Evolutionary conservation across 2,888 invertebrate species (phyloP).

Genomic region (Azorinus chamasolen): DNA sequence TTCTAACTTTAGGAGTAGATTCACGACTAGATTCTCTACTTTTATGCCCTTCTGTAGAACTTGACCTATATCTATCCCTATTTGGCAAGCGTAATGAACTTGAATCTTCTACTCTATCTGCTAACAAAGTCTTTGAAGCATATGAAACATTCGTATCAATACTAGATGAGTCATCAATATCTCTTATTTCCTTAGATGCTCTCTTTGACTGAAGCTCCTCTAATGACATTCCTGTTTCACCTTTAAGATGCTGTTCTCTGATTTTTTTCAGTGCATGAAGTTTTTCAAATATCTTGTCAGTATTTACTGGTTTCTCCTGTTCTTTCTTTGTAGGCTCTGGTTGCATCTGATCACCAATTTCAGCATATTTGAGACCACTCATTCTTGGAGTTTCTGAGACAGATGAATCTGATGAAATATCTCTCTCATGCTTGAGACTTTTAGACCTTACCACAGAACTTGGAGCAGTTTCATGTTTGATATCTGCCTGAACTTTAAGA

Average conservation of each 20-base stretch:
- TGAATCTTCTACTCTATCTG: conserved; percentile 37
- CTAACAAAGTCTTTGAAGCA: conserved; percentile 37
- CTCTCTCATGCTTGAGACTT: conserved; percentile 60
- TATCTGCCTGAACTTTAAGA: conserved; percentile 61
- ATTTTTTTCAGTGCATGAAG: conserved; percentile 49
- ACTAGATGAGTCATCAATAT: conserved; percentile 16
- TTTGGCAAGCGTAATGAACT: conserved; percentile 12
- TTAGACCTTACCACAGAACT: conserved; percentile 61
- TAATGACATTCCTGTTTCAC: conserved; percentile 15
- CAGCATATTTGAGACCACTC: conserved; percentile 55
- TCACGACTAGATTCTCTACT: conserved; percentile 11
- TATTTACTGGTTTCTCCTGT: conserved; percentile 12
- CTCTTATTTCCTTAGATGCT: conserved; percentile 25
- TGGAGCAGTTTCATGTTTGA: conserved; percentile 36
- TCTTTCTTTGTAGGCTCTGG: conserved; percentile 3
- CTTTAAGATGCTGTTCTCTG: conserved; percentile 39
- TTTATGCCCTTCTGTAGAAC: conserved; percentile 29
- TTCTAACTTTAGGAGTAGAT: conserved; percentile 4
- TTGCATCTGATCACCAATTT: conserved; percentile 37
- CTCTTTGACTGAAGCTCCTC: conserved; percentile 29
- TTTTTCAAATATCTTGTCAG: conserved; percentile 51
- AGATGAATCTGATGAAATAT: conserved; percentile 13
- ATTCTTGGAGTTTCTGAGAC: conserved; percentile 31
- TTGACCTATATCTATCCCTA: conserved; percentile 33
- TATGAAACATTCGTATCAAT: conserved; percentile 30